These are phyloP conservation scores for Dicrostonyx torquatus DNA, from an alignment of 2,797 vertebrate genomes.

Conservation along the genomic window DNA sequence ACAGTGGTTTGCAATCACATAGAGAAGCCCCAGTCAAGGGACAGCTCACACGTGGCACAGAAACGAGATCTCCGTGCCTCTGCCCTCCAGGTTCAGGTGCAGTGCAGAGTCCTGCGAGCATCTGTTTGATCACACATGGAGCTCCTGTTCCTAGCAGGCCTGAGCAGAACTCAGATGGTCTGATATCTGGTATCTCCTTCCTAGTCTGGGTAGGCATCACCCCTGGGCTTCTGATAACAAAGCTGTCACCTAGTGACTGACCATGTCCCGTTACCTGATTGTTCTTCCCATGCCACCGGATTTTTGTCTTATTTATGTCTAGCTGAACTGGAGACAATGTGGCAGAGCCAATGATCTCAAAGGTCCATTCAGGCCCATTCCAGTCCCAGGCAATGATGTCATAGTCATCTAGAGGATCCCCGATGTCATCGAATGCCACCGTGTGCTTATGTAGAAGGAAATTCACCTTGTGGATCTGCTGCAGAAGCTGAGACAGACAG, in stretches of 20 bases:
- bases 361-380: constrained; percentile 70
- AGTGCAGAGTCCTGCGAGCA: neutral
- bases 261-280: constrained; percentile 65
- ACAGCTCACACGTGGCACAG: neutral
- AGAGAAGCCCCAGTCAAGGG: neutral
- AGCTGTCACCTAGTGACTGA: neutral
- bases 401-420: constrained; percentile 85
- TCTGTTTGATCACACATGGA: neutral
- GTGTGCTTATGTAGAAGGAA: constrained; percentile 87
- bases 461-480: constrained; percentile 88
- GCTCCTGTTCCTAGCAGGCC: neutral
- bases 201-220: neutral
- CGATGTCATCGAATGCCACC: constrained; percentile 87
- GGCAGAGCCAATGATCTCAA: constrained; percentile 86
- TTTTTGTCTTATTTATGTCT: constrained; percentile 80
- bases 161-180: neutral
- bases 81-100: neutral
- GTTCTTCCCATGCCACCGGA: constrained; percentile 85
- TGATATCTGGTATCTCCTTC: too few relatives aligned
- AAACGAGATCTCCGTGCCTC: neutral
- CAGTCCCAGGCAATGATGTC: constrained; percentile 88
- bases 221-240: neutral
- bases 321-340: constrained; percentile 73
- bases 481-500: constrained; percentile 87
- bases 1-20: neutral